Base-by-base conservation (phyloP, 2,113 vertebrate species). In the Lynx canadensis region DNA sequence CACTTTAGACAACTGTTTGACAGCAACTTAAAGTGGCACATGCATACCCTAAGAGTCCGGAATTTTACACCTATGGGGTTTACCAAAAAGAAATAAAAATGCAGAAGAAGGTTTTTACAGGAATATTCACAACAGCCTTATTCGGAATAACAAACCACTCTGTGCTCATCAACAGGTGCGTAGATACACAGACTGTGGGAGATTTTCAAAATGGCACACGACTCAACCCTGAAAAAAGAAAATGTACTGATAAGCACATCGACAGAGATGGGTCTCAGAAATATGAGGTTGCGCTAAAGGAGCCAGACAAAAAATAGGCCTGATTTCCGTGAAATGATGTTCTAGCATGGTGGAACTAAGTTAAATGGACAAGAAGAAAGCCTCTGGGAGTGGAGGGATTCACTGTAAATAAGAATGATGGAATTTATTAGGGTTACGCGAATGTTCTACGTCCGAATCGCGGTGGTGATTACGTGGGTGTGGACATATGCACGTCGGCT, bases 111-210 rank as follows among this genome's bases (percentile, higher is more conserved):
- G 69, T 27, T 41, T 16, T 6, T 41, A 52, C 0, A 14, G 45
- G 68, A 45, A 86, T 27, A 79, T 38, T 66, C 15, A 6, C 7
- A 3, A 41, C 27, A 52, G 52, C 25, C 87, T 86, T 48, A 74
- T n/a, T 73, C 5, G 33, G 4, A 60, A n/a, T 0, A 31, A 3
- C 33, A 4, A 13, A 66, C 33, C 50, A n/a, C 12, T 25, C 76
- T n/a, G 0, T 0, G 21, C n/a, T 78, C 27, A 79, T 13, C 5
- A 60, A 25, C 0, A n/a, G 41, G 3, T 1, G 13, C 63, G 2
- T 7, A 15, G 41, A 25, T 63, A 71, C 29, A 25, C 33, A 45
- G 27, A 21, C 0, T 9, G 1, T 23, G 41, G 21, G 23, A 1
- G 27, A 8, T 0, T 94, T 91, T 86, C 19, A 81, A 7, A 52